phyloP scores from a whole-genome alignment of 2,113 vertebrate genomes.

The Melanostigma gelatinosum region DNA sequence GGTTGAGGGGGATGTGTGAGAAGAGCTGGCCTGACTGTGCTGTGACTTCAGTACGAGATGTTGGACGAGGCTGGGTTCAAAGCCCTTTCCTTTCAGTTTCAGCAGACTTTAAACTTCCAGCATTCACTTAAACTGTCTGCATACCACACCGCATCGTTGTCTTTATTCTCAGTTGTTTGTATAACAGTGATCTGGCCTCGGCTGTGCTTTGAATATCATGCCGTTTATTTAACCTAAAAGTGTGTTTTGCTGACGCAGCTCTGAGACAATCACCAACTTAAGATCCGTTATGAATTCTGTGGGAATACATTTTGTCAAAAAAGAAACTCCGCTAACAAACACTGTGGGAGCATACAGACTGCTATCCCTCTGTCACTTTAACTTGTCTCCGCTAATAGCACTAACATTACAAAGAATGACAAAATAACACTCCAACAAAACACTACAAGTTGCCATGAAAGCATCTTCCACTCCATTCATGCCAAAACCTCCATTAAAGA shows the following conservation, averaged over 20 bases:
- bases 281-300: conserved; percentile 4
- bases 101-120: conserved; percentile 39
- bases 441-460: conserved; percentile 53
- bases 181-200: background rate
- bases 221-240: conserved; percentile 2
- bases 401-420: conserved; percentile 1
- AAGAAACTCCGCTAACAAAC: conserved; percentile 2
- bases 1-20: background rate
- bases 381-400: conserved; percentile 15
- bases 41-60: conserved; percentile 22
- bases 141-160: conserved; percentile 6
- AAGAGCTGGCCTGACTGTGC: conserved; percentile 12
- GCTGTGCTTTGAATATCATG: conserved; percentile 2
- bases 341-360: background rate
- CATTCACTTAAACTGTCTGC: conserved; percentile 4
- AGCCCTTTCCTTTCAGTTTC: conserved; percentile 17
- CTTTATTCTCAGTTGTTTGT: background rate
- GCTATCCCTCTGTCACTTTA: background rate
- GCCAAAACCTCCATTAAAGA: conserved; percentile 27
- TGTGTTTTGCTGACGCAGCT: conserved; percentile 16
- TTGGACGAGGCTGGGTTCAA: conserved; percentile 12
- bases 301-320: background rate
- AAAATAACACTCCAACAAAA: background rate
- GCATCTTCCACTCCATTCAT: conserved; percentile 18
- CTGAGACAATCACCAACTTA: conserved; percentile 60